These are phyloP conservation scores for Ptilorrhoa leucosticta DNA, from an alignment of 2,113 vertebrate genomes.

Conservation along the genomic window DNA sequence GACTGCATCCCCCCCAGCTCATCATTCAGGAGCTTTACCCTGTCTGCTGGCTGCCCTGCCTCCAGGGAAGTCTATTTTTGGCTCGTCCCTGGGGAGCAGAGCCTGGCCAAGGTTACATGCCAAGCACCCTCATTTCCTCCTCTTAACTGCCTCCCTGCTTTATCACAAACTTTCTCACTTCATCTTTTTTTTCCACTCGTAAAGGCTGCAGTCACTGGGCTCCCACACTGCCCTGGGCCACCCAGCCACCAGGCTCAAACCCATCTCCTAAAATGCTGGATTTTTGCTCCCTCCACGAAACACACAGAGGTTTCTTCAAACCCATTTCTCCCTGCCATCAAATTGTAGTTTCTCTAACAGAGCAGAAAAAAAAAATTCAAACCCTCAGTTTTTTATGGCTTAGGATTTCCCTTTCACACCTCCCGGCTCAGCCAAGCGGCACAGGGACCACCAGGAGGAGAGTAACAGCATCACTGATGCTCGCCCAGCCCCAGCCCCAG, in stretches of 20 bases:
- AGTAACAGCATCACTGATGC: background rate
- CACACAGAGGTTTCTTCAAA: background rate
- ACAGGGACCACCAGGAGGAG: background rate
- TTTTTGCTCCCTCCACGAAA: background rate
- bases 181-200: constrained; percentile 43
- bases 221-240: background rate
- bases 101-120: background rate
- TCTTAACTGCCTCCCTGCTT: constrained; percentile 49
- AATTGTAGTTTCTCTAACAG: background rate
- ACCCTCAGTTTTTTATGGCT: background rate
- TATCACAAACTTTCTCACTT: constrained; percentile 31
- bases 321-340: background rate
- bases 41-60: background rate
- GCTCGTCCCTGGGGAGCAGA: background rate
- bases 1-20: background rate
- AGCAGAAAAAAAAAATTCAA: rapidly evolving
- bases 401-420: background rate
- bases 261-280: background rate
- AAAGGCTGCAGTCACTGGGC: background rate
- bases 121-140: background rate
- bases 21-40: background rate
- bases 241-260: rapidly evolving
- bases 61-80: constrained; percentile 18
- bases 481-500: background rate
- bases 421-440: background rate